Evolutionary conservation across 2,888 invertebrate species (phyloP).

Genomic region (Lochmaea capreae): DNA sequence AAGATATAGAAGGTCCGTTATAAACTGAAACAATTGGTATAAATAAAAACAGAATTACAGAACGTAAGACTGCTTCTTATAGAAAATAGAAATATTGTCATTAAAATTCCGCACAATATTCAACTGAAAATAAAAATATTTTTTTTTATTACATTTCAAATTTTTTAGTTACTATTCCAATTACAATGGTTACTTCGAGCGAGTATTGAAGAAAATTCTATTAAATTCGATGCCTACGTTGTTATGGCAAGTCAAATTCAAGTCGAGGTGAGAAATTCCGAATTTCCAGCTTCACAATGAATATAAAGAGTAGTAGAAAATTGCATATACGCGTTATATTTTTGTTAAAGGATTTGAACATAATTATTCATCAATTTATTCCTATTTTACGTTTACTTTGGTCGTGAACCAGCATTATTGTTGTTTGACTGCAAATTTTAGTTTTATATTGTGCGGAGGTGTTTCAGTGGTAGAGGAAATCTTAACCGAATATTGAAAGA

Average conservation of each 20-base stretch:
- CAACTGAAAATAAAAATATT: too few relatives aligned
- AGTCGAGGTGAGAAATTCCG: not conserved
- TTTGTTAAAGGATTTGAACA: too few relatives aligned
- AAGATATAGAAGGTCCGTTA: slow-evolving; percentile 7
- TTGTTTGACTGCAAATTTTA: too few relatives aligned
- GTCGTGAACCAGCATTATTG: too few relatives aligned
- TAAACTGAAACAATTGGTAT: not conserved
- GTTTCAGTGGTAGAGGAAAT: too few relatives aligned
- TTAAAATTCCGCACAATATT: not conserved
- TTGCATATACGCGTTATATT: too few relatives aligned
- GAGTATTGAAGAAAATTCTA: not conserved
- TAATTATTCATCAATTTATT: too few relatives aligned
- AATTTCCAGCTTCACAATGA: not conserved
- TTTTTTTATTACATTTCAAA: not conserved
- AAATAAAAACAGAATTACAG: too few relatives aligned
- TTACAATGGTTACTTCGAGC: not conserved
- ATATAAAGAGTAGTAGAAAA: too few relatives aligned
- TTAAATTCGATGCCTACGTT: not conserved
- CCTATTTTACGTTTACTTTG: too few relatives aligned
- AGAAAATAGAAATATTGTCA: not conserved
- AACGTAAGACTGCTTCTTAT: not conserved
- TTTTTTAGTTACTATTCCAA: not conserved
- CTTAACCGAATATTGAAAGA: too few relatives aligned
- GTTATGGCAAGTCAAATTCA: not conserved
- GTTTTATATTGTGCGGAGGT: too few relatives aligned